Conservation (phyloP, 2,113 vertebrate genomes). For the Donacobius atricapilla region DNA sequence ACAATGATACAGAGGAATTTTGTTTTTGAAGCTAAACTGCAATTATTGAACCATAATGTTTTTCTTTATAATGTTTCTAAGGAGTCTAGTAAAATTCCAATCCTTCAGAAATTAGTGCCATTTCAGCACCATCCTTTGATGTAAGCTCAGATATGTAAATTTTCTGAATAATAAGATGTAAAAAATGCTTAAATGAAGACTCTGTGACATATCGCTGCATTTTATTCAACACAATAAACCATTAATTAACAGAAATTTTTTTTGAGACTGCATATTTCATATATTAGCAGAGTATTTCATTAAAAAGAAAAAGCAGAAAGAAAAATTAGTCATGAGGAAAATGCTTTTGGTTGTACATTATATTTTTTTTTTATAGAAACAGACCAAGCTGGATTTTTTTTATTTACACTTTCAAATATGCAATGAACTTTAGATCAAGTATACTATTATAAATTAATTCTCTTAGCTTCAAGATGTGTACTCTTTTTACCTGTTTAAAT, state of each 20-base stretch:
- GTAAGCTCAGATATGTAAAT: background rate
- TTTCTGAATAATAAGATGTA: background rate
- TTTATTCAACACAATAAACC: background rate
- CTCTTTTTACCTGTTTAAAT: background rate
- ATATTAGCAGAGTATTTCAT: background rate
- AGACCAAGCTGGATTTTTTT: background rate
- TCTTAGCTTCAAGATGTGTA: background rate
- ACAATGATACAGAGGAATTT: background rate
- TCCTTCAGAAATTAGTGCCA: background rate
- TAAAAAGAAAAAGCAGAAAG: background rate
- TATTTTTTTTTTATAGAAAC: background rate
- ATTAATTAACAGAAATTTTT: background rate
- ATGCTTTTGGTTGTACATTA: background rate
- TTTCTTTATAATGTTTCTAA: background rate
- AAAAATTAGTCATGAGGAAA: background rate
- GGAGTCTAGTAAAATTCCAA: background rate
- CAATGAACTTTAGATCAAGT: background rate
- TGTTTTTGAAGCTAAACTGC: background rate
- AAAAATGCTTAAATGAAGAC: background rate
- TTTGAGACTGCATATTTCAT: accelerated
- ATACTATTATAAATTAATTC: background rate
- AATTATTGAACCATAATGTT: background rate
- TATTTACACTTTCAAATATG: background rate
- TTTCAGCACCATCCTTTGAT: background rate
- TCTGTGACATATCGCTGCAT: background rate